Base-by-base conservation (phyloP, 1,140 invertebrate genomes). In the Conopomorpha cramerella region DNA sequence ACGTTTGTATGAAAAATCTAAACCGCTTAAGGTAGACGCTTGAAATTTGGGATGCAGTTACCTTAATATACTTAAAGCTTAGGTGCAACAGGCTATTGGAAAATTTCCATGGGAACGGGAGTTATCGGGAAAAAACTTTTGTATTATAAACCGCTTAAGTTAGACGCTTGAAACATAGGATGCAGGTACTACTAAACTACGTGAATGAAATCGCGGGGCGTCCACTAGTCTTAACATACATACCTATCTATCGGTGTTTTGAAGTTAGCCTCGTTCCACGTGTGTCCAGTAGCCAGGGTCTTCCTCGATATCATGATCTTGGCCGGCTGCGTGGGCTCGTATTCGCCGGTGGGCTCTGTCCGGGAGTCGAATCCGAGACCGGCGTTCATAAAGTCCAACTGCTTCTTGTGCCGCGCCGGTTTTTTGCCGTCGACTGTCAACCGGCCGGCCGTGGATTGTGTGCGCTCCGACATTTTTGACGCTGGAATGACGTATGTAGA, bases 241-340 rank as follows among this genome's bases (percentile, higher is more conserved):
- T 25, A 70, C 62, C 70, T 61, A 36, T 78, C 76, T 34, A 78
- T 63, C 8, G 76, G 71, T 0, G 71, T 76, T 36, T 67, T 74
- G 37, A 63, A 77, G 39, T 77, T 77, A 6, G 57, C 54, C 28
- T 78, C 71, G 26, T 64, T 74, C 76, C 76, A 78, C 1, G 71
- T 63, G 28, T 67, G 62, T 26, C 71, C 67, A 0, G 70, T 76
- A 1, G 67, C 60, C 0, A 78, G 43, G 0, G 76, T 78, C 33
- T 77, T 77, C 23, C 67, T 49, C 30, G 62, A 68, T 40, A 78
- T 77, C 52, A 68, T 71, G 34, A 77, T 77, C 43, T 72, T 74
- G 6, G 67, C 61, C 0, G 73, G 67, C 10, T 43, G 55, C 0
- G 65, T 41, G 0, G 61, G 51, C 34, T 62, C 63, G 42, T 66